A percentile compares a stretch with the other conserved stretches of the same genome.
These are phyloP conservation scores for Chrysoperla carnea DNA, from an alignment of 1,140 invertebrate genomes.

Conservation along the genomic window DNA sequence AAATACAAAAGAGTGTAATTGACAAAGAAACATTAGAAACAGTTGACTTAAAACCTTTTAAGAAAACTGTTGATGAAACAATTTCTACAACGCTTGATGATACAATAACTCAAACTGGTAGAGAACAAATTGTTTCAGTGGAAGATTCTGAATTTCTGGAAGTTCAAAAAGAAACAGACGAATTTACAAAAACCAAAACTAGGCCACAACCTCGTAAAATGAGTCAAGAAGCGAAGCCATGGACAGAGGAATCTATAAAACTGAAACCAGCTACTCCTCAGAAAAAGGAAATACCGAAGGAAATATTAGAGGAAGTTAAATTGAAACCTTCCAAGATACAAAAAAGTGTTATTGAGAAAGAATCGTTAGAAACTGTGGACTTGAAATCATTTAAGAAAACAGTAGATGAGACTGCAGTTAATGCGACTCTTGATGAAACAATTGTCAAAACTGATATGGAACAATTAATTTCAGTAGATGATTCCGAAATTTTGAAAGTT, in stretches of 20 bases:
- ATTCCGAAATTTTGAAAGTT: constrained; percentile 13
- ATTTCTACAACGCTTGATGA: constrained; percentile 15
- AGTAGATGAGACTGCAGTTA: neutral
- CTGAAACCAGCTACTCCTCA: constrained; percentile 14
- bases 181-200: constrained; percentile 11
- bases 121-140: constrained; percentile 12
- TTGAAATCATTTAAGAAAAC: constrained; percentile 5
- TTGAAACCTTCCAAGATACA: constrained; percentile 19
- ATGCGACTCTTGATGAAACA: constrained; percentile 2
- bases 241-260: constrained; percentile 16
- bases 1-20: constrained; percentile 17
- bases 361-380: neutral
- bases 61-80: constrained; percentile 13
- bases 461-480: constrained; percentile 4
- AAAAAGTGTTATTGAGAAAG: constrained; percentile 5
- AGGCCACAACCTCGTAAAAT: constrained; percentile 10
- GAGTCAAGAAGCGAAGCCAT: constrained; percentile 15
- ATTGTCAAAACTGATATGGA: constrained; percentile 5
- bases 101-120: constrained; percentile 18
- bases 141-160: constrained; percentile 18
- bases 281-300: constrained; percentile 12
- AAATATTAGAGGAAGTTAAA: constrained; percentile 22
- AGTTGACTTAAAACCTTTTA: constrained; percentile 22
- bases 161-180: constrained; percentile 14
- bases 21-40: constrained; percentile 21